Evolutionary conservation across 2,797 vertebrate species (phyloP).

Genomic region (Alcedo atthis): DNA sequence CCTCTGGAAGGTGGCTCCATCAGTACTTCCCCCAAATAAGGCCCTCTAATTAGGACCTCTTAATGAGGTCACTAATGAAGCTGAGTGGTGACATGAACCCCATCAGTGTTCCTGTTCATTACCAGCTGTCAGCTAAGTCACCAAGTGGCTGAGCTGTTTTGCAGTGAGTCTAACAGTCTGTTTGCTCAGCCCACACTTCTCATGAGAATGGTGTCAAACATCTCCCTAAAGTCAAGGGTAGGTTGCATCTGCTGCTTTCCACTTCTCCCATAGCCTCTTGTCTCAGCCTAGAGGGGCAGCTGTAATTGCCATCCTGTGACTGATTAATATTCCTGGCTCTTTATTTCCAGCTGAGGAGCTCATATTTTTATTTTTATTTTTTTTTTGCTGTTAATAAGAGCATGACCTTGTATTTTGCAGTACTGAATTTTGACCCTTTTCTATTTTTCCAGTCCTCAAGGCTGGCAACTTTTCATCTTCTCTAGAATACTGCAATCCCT

Average conservation of each 20-base stretch:
- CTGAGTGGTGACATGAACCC: rapidly evolving
- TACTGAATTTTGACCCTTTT: slow-evolving; percentile 20
- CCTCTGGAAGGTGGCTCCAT: background rate
- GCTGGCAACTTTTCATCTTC: slow-evolving; percentile 37
- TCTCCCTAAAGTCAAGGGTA: background rate
- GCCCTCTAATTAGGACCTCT: background rate
- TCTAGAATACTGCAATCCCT: slow-evolving; percentile 18
- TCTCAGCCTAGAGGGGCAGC: slow-evolving; percentile 45
- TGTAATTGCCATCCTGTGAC: slow-evolving; percentile 39
- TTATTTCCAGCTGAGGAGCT: slow-evolving; percentile 46
- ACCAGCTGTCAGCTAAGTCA: background rate
- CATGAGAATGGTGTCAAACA: background rate
- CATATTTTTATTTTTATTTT: background rate
- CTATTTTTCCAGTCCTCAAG: slow-evolving; percentile 31
- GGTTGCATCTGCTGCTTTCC: background rate
- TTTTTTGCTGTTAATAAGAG: slow-evolving; percentile 48
- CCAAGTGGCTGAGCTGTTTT: background rate
- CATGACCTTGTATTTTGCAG: slow-evolving; percentile 30
- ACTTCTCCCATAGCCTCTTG: background rate
- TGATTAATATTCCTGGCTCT: slow-evolving; percentile 56
- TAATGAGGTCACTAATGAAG: background rate
- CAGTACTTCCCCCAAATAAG: background rate
- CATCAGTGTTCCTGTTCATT: background rate
- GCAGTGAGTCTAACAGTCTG: background rate
- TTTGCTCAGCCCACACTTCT: background rate